phyloP scores from a whole-genome alignment of 2,797 vertebrate species.

The Paratrypauchen microcephalus region DNA sequence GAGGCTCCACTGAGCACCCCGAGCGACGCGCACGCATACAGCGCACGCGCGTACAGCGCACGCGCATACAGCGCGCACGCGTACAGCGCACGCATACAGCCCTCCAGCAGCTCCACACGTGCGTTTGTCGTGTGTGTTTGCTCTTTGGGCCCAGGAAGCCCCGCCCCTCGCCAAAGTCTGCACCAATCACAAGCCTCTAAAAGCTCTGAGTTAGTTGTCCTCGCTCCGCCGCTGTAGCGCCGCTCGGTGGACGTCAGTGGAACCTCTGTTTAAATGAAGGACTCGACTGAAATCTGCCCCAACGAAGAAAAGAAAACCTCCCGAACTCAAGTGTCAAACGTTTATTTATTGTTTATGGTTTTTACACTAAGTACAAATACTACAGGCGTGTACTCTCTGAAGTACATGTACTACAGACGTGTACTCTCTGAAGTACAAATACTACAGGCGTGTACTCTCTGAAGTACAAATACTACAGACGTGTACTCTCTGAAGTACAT shows the following conservation, averaged over 20 bases:
- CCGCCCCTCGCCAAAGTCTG: too few relatives aligned
- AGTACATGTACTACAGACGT: too few relatives aligned
- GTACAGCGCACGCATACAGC: too few relatives aligned
- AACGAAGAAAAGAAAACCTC: not conserved
- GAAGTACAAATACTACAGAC: too few relatives aligned
- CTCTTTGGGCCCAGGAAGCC: not conserved
- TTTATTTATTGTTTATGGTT: conserved; percentile 6
- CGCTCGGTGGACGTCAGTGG: not conserved
- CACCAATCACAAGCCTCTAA: not conserved
- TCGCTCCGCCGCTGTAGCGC: not conserved
- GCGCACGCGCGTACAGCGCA: too few relatives aligned
- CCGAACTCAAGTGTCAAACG: not conserved
- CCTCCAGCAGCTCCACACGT: too few relatives aligned
- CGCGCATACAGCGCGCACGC: too few relatives aligned
- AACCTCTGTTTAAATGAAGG: conserved; percentile 9
- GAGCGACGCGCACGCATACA: not conserved
- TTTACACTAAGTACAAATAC: conserved; percentile 2
- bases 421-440: too few relatives aligned
- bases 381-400: not conserved
- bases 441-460: too few relatives aligned
- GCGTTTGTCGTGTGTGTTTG: too few relatives aligned
- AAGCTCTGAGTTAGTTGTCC: not conserved
- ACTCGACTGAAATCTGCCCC: not conserved
- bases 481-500: too few relatives aligned
- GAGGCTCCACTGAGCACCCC: not conserved